These are phyloP conservation scores for Zophobas atratus DNA, from an alignment of 1,140 invertebrate genomes.

Conservation along the genomic window DNA sequence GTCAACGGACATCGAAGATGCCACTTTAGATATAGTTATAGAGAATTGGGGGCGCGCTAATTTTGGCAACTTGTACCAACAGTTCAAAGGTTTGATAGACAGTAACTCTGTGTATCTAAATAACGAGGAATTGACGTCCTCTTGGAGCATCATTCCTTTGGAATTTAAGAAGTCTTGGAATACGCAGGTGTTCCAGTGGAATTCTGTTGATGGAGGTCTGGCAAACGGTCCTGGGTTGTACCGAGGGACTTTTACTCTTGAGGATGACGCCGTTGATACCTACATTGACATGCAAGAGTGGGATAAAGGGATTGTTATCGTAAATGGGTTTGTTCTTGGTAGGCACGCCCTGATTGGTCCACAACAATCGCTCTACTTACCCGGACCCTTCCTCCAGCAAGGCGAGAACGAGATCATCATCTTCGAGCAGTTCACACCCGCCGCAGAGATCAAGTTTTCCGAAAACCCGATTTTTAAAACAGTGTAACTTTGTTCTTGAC, in stretches of 20 bases:
- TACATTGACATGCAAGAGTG: constrained; percentile 66
- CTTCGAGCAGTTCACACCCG: constrained; percentile 58
- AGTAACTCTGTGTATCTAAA: constrained; percentile 67
- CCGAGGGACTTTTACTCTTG: constrained; percentile 50
- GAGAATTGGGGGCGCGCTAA: constrained; percentile 76
- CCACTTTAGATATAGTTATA: constrained; percentile 72
- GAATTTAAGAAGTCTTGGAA: constrained; percentile 69
- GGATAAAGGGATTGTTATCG: constrained; percentile 73
- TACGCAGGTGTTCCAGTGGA: constrained; percentile 48
- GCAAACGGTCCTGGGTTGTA: constrained; percentile 60
- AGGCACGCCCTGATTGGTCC: constrained; percentile 73
- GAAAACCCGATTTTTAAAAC: constrained; percentile 16
- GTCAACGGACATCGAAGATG: constrained; percentile 48
- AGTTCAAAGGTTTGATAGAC: constrained; percentile 71
- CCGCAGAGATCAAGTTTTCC: constrained; percentile 49
- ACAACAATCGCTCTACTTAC: constrained; percentile 72
- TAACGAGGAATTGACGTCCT: constrained; percentile 59
- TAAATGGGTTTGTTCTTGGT: constrained; percentile 77
- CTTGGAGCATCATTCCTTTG: constrained; percentile 71
- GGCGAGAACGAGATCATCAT: constrained; percentile 68
- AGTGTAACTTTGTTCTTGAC: neutral
- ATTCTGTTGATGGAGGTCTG: constrained; percentile 1
- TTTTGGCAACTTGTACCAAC: constrained; percentile 68
- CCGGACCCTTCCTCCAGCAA: constrained; percentile 69
- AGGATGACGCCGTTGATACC: constrained; percentile 51